A percentile compares a stretch with the other conserved stretches of the same genome.
These are phyloP conservation scores for Phyllostomus discolor DNA, from an alignment of 2,113 vertebrate species.

Conservation along the genomic window DNA sequence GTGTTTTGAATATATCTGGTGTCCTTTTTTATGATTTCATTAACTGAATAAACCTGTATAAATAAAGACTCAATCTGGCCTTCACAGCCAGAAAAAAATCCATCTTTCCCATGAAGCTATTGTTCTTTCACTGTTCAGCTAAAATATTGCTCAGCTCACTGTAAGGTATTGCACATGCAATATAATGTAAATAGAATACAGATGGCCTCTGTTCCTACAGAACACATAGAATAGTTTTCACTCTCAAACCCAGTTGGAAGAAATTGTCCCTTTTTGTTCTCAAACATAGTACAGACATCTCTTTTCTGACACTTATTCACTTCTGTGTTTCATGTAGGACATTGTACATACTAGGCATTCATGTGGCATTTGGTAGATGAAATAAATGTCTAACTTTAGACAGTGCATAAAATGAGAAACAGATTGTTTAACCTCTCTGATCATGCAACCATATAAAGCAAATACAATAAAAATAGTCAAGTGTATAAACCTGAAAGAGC, in stretches of 20 bases:
- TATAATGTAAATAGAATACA: not conserved
- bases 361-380: not conserved
- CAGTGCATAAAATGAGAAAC: not conserved
- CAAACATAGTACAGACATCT: not conserved
- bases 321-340: rapidly evolving
- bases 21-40: not conserved
- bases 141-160: not conserved
- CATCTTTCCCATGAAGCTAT: not conserved
- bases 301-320: not conserved
- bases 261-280: not conserved
- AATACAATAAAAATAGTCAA: not conserved
- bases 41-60: not conserved
- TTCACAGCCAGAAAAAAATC: not conserved
- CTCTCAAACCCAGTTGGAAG: not conserved
- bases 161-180: not conserved
- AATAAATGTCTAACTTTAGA: not conserved
- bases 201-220: not conserved
- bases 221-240: not conserved
- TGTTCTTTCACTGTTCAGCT: not conserved
- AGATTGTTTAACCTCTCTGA: not conserved
- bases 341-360: not conserved
- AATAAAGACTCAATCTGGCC: not conserved
- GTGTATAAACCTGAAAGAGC: not conserved
- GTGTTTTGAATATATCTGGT: not conserved
- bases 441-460: not conserved